phyloP scores from a whole-genome alignment of 2,113 vertebrate genomes.

The Neolamprologus sp. region DNA sequence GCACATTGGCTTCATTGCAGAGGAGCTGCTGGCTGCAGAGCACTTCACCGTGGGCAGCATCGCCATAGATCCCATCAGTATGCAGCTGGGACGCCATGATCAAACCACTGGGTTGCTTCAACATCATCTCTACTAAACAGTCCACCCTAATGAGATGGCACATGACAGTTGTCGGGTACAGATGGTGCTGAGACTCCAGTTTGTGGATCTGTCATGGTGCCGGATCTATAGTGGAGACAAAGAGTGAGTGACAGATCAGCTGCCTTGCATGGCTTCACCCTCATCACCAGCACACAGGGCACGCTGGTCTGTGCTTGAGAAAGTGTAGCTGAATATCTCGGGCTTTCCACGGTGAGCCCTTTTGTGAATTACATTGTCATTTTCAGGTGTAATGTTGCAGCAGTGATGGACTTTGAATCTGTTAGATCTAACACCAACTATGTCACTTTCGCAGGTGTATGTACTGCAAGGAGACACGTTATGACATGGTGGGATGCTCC shows the following conservation, averaged over 20 bases:
- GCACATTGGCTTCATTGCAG: not conserved
- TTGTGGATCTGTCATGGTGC: not conserved
- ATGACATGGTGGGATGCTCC: conserved; percentile 57
- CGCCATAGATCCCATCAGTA: conserved; percentile 11
- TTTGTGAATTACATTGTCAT: not conserved
- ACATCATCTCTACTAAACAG: not conserved
- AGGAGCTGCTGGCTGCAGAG: not conserved
- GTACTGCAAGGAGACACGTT: conserved; percentile 66
- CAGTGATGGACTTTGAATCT: not conserved
- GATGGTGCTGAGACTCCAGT: not conserved
- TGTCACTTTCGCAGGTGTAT: conserved; percentile 49
- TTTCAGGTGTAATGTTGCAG: not conserved
- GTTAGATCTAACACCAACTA: not conserved
- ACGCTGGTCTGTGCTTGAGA: conserved; percentile 79
- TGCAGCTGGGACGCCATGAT: conserved; percentile 19
- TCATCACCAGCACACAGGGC: conserved; percentile 62
- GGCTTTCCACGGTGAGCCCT: conserved; percentile 75
- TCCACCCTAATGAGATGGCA: not conserved
- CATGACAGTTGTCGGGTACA: not conserved
- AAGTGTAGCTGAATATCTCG: conserved; percentile 76
- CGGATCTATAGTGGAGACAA: not conserved
- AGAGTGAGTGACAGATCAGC: not conserved
- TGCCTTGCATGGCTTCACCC: conserved; percentile 76
- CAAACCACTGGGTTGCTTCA: conserved; percentile 60
- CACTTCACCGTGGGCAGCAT: not conserved